Evolutionary conservation across 1,140 invertebrate genomes (phyloP), one percentile per base, ranked within the genome.

Genomic region (Lethocerus indicus): DNA sequence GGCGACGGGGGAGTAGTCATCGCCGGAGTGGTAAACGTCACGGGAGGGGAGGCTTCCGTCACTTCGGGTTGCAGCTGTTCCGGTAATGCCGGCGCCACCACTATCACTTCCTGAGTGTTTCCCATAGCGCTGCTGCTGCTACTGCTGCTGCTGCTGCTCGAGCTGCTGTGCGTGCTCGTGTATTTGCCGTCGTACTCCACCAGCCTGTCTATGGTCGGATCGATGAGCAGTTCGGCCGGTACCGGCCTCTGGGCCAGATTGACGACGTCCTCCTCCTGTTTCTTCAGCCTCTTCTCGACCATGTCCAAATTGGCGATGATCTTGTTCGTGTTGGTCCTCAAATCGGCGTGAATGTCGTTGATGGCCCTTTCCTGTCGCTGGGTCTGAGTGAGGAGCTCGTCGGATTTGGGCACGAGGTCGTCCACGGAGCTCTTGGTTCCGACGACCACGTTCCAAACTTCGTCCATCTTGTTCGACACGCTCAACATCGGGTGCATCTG

Each of bases 231-330:
- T 60, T 84, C 81, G 1, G 80, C 74, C 0, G 79, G 75, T 13
- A 80, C 79, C 0, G 77, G 78, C 28, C 78, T 64, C 51, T 82
- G 78, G 1, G 78, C 74, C n/a, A 83, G 61, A 7, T 70, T 78
- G 1, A 76, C 76, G 14, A 80, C 77, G 55, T 84, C 81, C 55
- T 82, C 78, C 57, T 84, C 83, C 57, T 85, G 82, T 60, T 86
- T 86, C 64, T 84, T 85, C 24, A 88, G 62, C 29, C 82, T 70
- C 54, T 81, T 83, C 59, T 88, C 83, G 6, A 89, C 83, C 63
- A 83, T 80, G 59, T 83, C 82, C 48, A 90, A 67, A 61, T 89
- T 89, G 50, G 83, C 80, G 20, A 89, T 88, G 42, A 90, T 90
- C 53, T 86, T 76, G 61, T 88, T 87, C 0, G 84, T 82, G 63